Evolutionary conservation across 1,140 invertebrate species (phyloP), one percentile per base, ranked within the genome.

Genomic region (Tribolium madens): DNA sequence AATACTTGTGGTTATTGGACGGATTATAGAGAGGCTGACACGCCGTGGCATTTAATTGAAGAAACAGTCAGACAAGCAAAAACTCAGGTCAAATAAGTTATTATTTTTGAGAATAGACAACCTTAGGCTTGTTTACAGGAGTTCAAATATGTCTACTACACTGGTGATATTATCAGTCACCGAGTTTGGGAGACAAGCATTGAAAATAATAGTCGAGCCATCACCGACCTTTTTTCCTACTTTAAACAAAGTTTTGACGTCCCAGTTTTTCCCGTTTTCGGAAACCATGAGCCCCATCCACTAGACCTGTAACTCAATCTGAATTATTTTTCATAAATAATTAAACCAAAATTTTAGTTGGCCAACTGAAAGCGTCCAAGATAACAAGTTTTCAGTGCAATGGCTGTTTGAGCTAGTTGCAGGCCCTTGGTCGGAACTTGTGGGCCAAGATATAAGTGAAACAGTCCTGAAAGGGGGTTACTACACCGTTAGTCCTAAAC

Each of bases 251-350:
- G 88, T 21, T 93, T 95, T 77, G 87, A 91, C 52, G 91, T 89
- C 17, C 87, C 89, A 0, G 88, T 97, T 1, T 92, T 91, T 83
- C 91, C 93, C 1, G 88, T 92, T 53, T 85, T 98, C 48, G 96
- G 96, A 48, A 98, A 98, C 84, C 96, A 98, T 81, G 96, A 98
- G 86, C 89, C 94, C 46, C 91, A 94, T 86, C 96, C 96, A 2
- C 87, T 94, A 3, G 96, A 97, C 87, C 90, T 92, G 93, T 95
- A 87, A 90, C 89, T n/a, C 3, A 26, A 26, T 26, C 6, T 0
- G 6, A 26, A 4, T 87, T 31, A n/a, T 64, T 17, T 73, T 72
- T 69, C n/a, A 70, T 33, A 13, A 26, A 36, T 1, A 3, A 36
- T 42, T 42, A 73, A 17, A 52, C 50, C 52, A 53, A 9, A 12